phyloP scores from a whole-genome alignment of 2,113 vertebrate species.

The Corydoras maculifer region DNA sequence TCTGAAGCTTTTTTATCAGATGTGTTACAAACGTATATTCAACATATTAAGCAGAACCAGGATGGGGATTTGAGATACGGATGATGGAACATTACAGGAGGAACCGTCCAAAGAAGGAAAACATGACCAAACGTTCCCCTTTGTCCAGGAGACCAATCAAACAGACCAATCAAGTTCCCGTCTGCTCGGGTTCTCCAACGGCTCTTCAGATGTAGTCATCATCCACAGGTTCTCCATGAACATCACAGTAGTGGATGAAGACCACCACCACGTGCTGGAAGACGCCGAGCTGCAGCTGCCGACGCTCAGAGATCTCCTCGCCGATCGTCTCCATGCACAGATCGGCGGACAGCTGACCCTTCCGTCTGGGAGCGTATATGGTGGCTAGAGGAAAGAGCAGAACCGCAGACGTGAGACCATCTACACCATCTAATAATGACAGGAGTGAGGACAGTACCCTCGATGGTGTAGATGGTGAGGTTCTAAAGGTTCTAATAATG shows the following conservation, averaged over 20 bases:
- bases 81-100: too few species aligned
- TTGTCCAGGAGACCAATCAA: neutral
- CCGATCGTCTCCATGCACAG: slow-evolving; percentile 98
- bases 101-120: too few species aligned
- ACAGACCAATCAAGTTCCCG: neutral
- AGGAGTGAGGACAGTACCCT: too few species aligned
- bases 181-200: neutral
- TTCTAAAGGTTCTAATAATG: too few species aligned
- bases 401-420: too few species aligned
- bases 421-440: too few species aligned
- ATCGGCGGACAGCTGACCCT: slow-evolving; percentile 92
- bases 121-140: too few species aligned
- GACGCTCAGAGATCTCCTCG: slow-evolving; percentile 92
- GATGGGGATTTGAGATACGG: too few species aligned
- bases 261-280: slow-evolving; percentile 92
- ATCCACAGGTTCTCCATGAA: slow-evolving; percentile 89
- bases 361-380: slow-evolving; percentile 92
- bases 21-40: too few species aligned
- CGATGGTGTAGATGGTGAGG: too few species aligned
- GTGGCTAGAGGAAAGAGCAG: slow-evolving; percentile 66
- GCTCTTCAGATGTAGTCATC: slow-evolving; percentile 85
- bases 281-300: slow-evolving; percentile 82
- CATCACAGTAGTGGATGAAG: slow-evolving; percentile 96
- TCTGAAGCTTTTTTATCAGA: too few species aligned
- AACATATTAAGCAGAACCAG: too few species aligned